These are phyloP conservation scores for Pristionchus maxplancki DNA, from an alignment of 2,888 invertebrate genomes.

Conservation along the genomic window DNA sequence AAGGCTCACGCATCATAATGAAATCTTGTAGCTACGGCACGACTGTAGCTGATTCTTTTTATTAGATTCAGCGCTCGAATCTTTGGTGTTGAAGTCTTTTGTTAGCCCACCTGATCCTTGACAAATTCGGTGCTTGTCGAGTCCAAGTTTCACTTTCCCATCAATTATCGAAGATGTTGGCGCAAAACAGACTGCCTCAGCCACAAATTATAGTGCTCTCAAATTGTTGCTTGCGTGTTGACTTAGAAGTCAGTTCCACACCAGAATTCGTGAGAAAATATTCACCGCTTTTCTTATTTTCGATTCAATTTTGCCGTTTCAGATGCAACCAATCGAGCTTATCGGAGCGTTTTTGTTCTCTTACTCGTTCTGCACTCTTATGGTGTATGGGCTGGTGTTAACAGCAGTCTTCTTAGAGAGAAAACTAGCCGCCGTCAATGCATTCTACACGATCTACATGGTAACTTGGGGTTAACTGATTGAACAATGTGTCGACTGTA, in stretches of 20 bases:
- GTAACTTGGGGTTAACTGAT: neutral
- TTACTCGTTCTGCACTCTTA: neutral
- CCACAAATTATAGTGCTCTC: neutral
- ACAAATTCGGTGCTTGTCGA: neutral
- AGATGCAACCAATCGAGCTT: neutral
- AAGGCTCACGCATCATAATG: no score
- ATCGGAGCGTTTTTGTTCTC: neutral
- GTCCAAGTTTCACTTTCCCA: neutral
- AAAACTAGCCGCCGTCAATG: neutral
- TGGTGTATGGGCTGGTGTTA: neutral
- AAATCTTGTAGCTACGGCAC: no score
- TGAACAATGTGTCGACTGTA: no score
- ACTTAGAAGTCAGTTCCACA: neutral
- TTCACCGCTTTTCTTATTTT: no score
- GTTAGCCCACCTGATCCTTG: neutral
- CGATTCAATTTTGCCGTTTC: neutral
- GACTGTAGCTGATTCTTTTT: no score
- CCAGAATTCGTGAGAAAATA: no score
- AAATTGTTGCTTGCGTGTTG: neutral
- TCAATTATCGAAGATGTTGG: neutral
- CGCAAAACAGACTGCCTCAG: neutral
- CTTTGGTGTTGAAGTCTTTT: no score
- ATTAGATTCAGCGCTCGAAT: no score
- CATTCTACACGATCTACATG: neutral
- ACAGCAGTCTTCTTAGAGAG: neutral